Evolutionary conservation across 2,888 invertebrate species (phyloP).

Genomic region (Apamea crenata): DNA sequence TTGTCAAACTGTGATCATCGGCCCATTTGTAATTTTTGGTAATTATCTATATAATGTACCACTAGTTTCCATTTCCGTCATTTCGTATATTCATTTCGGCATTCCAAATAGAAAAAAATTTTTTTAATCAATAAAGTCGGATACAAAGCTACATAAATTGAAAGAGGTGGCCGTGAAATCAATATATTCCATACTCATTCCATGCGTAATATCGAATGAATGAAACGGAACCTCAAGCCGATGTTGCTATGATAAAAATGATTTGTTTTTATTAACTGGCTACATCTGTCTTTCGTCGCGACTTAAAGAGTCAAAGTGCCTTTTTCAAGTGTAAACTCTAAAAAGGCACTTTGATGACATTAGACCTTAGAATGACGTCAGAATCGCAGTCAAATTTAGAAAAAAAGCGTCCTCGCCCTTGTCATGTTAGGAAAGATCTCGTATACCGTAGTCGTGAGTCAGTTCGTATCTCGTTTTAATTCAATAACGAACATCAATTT

Average conservation of each 20-base stretch:
- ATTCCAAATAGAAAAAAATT: background rate
- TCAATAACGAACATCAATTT: background rate
- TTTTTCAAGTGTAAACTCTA: too few species aligned
- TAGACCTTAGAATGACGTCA: background rate
- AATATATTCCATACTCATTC: background rate
- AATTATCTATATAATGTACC: background rate
- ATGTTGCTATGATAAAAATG: background rate
- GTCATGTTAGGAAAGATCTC: background rate
- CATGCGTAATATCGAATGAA: background rate
- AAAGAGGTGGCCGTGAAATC: background rate
- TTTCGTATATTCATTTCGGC: too few species aligned
- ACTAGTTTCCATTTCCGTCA: background rate
- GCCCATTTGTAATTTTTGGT: background rate
- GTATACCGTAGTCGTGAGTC: background rate
- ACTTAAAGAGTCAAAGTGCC: too few species aligned
- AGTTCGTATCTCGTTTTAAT: background rate
- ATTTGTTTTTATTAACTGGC: too few species aligned
- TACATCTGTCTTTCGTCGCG: too few species aligned
- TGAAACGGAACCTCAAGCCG: background rate
- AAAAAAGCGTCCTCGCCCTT: background rate
- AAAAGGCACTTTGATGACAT: background rate
- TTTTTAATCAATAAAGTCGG: background rate
- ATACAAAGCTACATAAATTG: background rate
- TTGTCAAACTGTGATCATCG: background rate
- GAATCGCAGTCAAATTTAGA: background rate